A percentile compares a stretch with the other conserved stretches of the same genome.
Conservation (phyloP, 2,888 invertebrate species). For the Allolobophora icterica region DNA sequence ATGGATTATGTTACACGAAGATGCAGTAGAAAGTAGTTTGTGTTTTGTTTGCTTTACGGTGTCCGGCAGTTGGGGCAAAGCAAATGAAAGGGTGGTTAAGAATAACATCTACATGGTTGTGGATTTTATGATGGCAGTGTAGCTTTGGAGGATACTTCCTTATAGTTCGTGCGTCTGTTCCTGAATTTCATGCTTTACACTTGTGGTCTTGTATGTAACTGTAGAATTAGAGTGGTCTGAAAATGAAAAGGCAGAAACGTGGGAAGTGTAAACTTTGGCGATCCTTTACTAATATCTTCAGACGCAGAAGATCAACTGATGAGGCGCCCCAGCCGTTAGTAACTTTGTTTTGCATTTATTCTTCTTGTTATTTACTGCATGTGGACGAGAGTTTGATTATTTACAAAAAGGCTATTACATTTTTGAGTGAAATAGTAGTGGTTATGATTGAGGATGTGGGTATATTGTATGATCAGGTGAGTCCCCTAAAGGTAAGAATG, state of each 20-base stretch:
- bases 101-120: neutral
- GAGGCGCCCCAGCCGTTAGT: neutral
- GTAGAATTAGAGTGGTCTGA: neutral
- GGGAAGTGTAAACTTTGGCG: conserved; percentile 12
- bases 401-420: neutral
- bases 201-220: neutral
- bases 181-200: neutral
- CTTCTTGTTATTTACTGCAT: neutral
- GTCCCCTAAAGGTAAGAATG: neutral
- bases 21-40: neutral
- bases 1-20: neutral
- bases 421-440: neutral
- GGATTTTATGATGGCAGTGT: neutral
- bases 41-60: neutral
- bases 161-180: neutral
- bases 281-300: conserved; percentile 26
- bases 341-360: neutral
- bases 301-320: neutral
- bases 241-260: conserved; percentile 10
- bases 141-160: neutral
- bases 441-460: neutral
- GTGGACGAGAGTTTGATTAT: neutral
- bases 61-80: neutral
- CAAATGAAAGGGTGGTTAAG: neutral
- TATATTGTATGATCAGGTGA: neutral